Percentiles rank a stretch among this genome's conserved stretches.
Conservation (phyloP, 2,888 invertebrate species). For the Agrilus cyanescens region DNA sequence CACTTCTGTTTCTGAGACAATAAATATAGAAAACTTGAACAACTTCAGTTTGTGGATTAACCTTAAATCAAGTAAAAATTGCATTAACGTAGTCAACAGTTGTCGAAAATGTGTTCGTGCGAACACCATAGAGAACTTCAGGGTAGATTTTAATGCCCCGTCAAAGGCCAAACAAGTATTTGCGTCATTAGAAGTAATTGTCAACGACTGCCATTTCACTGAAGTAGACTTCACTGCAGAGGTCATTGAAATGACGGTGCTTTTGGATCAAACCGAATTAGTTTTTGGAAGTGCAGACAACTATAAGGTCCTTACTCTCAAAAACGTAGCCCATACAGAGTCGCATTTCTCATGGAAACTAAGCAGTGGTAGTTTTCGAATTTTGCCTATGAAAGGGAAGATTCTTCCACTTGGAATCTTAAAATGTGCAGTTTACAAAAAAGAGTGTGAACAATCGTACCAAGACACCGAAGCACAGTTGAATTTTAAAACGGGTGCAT, state of each 20-base stretch:
- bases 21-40: constrained; percentile 32
- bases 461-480: no score
- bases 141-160: constrained; percentile 21
- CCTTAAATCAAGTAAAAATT: constrained; percentile 15
- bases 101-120: constrained; percentile 16
- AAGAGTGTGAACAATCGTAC: no score
- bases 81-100: constrained; percentile 18
- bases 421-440: no score
- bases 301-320: no score
- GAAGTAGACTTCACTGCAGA: constrained; percentile 33
- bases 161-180: constrained; percentile 25
- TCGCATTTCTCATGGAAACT: constrained; percentile 37
- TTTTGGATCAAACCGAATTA: no score
- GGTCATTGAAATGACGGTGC: constrained; percentile 26
- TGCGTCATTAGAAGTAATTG: constrained; percentile 30
- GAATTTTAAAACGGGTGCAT: no score
- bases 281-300: no score
- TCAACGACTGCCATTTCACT: constrained; percentile 34
- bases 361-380: constrained; percentile 36
- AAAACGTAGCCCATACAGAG: no score
- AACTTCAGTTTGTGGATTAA: constrained; percentile 26
- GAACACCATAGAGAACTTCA: constrained; percentile 14
- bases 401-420: constrained; percentile 33
- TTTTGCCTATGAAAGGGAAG: constrained; percentile 41
- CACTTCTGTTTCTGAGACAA: constrained; percentile 13